Evolutionary conservation across 2,797 vertebrate genomes (phyloP).

Genomic region (Pangasius krempfi): DNA sequence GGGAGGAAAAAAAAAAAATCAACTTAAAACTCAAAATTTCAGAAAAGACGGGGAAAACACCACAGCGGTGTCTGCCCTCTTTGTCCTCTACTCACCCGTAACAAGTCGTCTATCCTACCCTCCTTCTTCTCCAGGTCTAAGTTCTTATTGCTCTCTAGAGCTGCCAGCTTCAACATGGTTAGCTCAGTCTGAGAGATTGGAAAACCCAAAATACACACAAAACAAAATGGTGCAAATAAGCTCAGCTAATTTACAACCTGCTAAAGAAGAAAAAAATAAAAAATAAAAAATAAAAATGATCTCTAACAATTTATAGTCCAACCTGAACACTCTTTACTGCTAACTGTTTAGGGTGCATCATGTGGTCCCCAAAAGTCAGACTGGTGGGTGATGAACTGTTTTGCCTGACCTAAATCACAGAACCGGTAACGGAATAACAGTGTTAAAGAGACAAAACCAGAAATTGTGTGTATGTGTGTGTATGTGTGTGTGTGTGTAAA

Average conservation of each 20-base stretch:
- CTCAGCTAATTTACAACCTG: background rate
- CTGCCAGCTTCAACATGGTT: conserved; percentile 94
- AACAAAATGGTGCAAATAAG: background rate
- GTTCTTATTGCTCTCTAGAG: conserved; percentile 98
- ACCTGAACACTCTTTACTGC: conserved; percentile 95
- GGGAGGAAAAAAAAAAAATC: background rate
- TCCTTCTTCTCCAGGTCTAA: conserved; percentile 99
- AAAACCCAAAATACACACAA: background rate
- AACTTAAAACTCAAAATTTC: background rate
- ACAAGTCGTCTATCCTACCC: conserved; percentile 97
- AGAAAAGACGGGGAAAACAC: background rate
- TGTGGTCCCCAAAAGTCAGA: conserved; percentile 94
- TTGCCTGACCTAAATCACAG: conserved; percentile 86
- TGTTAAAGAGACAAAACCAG: conserved; percentile 19
- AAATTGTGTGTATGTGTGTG: background rate
- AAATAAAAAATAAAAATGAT: background rate
- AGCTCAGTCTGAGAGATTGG: conserved; percentile 86
- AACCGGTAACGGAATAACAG: conserved; percentile 29
- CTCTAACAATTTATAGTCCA: conserved; percentile 48
- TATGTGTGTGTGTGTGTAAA: background rate
- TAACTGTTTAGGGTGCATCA: conserved; percentile 91
- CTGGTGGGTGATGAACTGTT: conserved; percentile 96
- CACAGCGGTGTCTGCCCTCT: background rate
- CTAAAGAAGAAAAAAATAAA: background rate
- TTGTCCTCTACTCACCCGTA: conserved; percentile 83